Evolutionary conservation across 2,888 invertebrate species (phyloP).

Genomic region (Tetrapedia diversipes): DNA sequence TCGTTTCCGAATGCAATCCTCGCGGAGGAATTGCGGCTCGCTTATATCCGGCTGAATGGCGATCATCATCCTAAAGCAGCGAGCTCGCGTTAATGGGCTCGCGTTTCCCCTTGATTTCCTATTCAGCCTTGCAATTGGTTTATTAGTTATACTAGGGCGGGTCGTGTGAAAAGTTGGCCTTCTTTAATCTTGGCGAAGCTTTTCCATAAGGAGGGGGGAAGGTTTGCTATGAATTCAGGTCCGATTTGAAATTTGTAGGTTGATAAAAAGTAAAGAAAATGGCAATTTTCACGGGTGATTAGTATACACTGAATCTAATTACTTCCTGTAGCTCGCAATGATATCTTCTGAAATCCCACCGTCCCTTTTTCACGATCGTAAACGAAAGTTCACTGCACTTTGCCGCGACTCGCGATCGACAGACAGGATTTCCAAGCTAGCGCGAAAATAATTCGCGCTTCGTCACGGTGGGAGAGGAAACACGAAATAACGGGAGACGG

Average conservation of each 20-base stretch:
- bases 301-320: too few relatives aligned
- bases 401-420: neutral
- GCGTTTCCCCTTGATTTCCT: neutral
- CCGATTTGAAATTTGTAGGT: too few relatives aligned
- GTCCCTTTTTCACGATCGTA: too few relatives aligned
- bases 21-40: too few relatives aligned
- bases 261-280: too few relatives aligned
- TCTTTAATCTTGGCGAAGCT: neutral
- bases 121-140: neutral
- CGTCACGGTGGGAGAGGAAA: neutral
- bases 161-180: conserved; percentile 3
- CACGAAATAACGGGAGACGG: neutral
- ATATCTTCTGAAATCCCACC: too few relatives aligned
- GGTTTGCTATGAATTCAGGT: too few relatives aligned
- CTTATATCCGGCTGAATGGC: neutral
- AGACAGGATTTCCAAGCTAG: neutral
- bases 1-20: neutral
- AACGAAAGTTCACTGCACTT: conserved; percentile 6
- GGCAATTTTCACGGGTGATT: too few relatives aligned
- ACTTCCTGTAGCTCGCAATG: too few relatives aligned
- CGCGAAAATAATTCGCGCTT: conserved; percentile 4
- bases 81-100: neutral
- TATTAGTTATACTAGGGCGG: neutral
- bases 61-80: neutral
- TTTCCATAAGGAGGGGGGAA: neutral